Conservation (phyloP, 2,888 invertebrate genomes). For the Polylopha cassiicola region DNA sequence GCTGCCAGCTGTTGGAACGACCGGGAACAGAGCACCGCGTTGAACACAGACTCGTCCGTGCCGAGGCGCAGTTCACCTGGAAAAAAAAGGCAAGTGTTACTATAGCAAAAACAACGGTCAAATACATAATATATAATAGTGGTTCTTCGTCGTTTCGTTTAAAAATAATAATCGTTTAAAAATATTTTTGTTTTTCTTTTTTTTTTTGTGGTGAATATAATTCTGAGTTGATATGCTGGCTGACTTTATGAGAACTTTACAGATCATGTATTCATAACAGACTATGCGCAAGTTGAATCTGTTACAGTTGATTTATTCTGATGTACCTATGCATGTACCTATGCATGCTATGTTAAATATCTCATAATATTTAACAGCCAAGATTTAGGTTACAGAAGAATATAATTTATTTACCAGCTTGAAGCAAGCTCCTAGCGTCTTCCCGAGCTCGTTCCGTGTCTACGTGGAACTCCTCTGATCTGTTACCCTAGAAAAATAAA, state of each 20-base stretch:
- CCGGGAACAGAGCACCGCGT: constrained; percentile 88
- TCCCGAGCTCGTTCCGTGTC: constrained; percentile 84
- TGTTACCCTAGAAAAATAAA: constrained; percentile 76
- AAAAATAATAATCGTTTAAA: too few species aligned
- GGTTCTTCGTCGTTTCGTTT: too few species aligned
- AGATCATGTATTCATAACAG: too few species aligned
- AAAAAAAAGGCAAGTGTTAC: too few species aligned
- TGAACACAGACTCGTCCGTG: constrained; percentile 92
- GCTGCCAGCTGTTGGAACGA: constrained; percentile 72
- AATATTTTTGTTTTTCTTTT: too few species aligned
- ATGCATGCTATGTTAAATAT: neutral
- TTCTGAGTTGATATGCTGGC: too few species aligned
- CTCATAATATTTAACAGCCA: neutral
- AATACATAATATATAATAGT: neutral
- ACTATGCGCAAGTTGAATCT: too few species aligned
- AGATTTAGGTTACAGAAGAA: neutral
- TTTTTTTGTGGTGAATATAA: too few species aligned
- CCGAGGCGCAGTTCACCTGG: constrained; percentile 79
- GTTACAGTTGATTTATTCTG: too few species aligned
- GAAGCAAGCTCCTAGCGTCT: constrained; percentile 88
- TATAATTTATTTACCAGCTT: constrained; percentile 79
- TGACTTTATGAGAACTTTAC: too few species aligned
- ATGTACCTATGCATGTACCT: too few species aligned
- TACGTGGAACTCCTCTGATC: constrained; percentile 87
- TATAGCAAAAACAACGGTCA: neutral